phyloP scores from a whole-genome alignment of 2,888 invertebrate species.

The Aporophyla nigra region DNA sequence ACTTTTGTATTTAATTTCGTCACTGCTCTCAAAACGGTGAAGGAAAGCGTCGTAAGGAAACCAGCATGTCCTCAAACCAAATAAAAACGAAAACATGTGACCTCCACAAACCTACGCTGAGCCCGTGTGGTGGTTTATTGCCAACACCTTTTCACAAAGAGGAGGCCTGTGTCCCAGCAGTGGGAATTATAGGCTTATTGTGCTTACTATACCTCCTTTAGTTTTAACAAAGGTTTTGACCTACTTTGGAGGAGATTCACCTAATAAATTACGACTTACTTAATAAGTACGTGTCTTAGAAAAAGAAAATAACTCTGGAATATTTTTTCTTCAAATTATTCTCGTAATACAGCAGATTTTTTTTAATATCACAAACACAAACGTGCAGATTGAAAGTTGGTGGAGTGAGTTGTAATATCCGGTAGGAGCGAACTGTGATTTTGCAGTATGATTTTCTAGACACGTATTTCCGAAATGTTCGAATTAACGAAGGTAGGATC shows the following conservation, averaged over 20 bases:
- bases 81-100: too few relatives aligned
- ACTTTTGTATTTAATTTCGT: too few relatives aligned
- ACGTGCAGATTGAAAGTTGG: conserved; percentile 43
- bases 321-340: conserved; percentile 33
- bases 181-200: not conserved
- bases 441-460: conserved; percentile 22
- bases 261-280: too few relatives aligned
- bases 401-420: conserved; percentile 61
- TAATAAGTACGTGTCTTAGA: conserved; percentile 2
- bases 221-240: not conserved
- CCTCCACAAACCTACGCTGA: too few relatives aligned
- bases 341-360: conserved; percentile 13
- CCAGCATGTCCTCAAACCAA: too few relatives aligned
- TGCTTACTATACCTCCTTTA: not conserved
- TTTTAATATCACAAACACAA: conserved; percentile 56
- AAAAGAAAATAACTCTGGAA: not conserved
- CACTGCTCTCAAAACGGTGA: too few relatives aligned
- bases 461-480: not conserved
- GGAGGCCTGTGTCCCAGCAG: too few relatives aligned
- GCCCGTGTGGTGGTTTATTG: too few relatives aligned
- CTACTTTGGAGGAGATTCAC: not conserved
- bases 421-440: conserved; percentile 18
- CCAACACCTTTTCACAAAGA: too few relatives aligned
- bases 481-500: too few relatives aligned
- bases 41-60: too few relatives aligned